Percentiles rank a stretch among this genome's conserved stretches.
phyloP scores from a whole-genome alignment of 2,113 vertebrate species.

The Cynocephalus volans region DNA sequence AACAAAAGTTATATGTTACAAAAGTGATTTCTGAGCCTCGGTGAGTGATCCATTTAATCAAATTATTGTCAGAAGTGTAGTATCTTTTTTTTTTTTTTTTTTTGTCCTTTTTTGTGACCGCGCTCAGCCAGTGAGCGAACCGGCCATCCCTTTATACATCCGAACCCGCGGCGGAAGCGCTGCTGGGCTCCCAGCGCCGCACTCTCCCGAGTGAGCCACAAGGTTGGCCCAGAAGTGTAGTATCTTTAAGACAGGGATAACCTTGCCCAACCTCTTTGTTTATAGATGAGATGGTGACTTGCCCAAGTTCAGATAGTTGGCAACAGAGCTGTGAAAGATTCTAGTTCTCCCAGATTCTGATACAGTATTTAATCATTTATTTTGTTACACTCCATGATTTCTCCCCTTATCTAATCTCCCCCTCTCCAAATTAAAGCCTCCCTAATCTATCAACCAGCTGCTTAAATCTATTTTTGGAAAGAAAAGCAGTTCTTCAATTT shows the following conservation, averaged over 20 bases:
- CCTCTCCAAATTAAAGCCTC: not conserved
- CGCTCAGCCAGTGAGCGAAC: too few relatives aligned
- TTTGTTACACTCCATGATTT: not conserved
- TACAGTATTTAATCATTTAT: not conserved
- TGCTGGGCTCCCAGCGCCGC: too few relatives aligned
- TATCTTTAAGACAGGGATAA: not conserved
- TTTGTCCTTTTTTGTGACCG: too few relatives aligned
- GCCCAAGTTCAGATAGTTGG: not conserved
- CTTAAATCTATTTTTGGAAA: not conserved
- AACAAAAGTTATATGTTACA: not conserved
- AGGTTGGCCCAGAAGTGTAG: not conserved
- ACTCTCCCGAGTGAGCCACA: too few relatives aligned
- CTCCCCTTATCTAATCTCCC: not conserved
- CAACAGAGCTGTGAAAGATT: not conserved
- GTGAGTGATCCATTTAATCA: conserved; percentile 47
- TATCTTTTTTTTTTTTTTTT: too few relatives aligned
- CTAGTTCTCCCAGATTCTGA: not conserved
- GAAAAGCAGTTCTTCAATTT: not conserved
- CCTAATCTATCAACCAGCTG: not conserved
- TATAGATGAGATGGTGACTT: not conserved
- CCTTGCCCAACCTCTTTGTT: not conserved
- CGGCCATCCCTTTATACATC: too few relatives aligned
- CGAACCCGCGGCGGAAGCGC: too few relatives aligned
- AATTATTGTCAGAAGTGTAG: not conserved
- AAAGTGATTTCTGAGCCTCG: not conserved